These are phyloP conservation scores for Xenops minutus DNA, from an alignment of 2,797 vertebrate species.

Conservation along the genomic window DNA sequence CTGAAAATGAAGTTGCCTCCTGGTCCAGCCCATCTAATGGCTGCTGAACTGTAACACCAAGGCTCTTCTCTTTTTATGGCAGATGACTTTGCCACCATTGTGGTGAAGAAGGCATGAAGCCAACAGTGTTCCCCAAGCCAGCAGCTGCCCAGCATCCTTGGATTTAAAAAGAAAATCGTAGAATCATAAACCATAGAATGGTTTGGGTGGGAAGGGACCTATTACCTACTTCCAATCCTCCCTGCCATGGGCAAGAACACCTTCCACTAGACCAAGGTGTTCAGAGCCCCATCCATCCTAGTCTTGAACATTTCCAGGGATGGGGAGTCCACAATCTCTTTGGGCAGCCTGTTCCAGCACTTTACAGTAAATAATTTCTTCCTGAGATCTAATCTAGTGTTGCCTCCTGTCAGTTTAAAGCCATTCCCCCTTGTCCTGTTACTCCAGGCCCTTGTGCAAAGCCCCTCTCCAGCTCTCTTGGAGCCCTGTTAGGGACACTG, in stretches of 20 bases:
- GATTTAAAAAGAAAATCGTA: not conserved
- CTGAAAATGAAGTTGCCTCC: not conserved
- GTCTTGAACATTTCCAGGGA: not conserved
- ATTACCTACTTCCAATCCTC: not conserved
- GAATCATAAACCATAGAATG: not conserved
- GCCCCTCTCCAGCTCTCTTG: not conserved
- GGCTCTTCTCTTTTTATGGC: not conserved
- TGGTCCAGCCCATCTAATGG: not conserved
- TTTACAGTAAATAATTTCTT: not conserved
- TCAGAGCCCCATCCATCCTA: fast-evolving
- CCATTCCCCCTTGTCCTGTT: not conserved
- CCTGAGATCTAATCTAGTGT: not conserved
- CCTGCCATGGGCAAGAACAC: fast-evolving
- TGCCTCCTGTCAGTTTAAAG: not conserved
- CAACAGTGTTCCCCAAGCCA: not conserved
- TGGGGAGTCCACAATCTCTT: not conserved
- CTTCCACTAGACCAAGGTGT: fast-evolving
- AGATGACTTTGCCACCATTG: not conserved
- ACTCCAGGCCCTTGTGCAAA: not conserved
- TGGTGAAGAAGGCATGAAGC: not conserved
- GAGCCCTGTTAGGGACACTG: not conserved
- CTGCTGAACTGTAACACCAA: not conserved
- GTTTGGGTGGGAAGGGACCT: not conserved
- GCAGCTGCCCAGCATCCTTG: not conserved
- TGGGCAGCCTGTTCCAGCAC: not conserved